A percentile compares a stretch with the other conserved stretches of the same genome.
Evolutionary conservation across 2,888 invertebrate genomes (phyloP).

Genomic region (Zaprionus obscuricornis): DNA sequence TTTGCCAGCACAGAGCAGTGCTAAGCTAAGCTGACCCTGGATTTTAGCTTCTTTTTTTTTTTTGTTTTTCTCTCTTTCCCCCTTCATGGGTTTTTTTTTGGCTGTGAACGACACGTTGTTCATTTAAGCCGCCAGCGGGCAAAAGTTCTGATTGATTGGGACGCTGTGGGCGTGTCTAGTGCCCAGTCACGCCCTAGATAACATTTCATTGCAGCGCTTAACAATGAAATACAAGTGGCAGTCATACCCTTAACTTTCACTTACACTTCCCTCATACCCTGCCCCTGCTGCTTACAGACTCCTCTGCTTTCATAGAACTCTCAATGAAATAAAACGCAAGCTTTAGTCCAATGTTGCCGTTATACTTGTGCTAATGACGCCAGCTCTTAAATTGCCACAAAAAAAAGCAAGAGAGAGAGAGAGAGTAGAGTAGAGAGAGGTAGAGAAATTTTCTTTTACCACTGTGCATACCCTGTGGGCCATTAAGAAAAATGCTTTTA

Average conservation of each 20-base stretch:
- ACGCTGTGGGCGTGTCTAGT: slow-evolving; percentile 24
- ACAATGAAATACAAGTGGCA: slow-evolving; percentile 24
- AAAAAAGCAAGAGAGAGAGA: background rate
- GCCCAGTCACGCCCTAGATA: slow-evolving; percentile 31
- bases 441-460: too few relatives aligned
- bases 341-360: slow-evolving; percentile 1
- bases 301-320: too few relatives aligned
- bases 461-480: too few relatives aligned
- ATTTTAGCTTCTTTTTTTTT: slow-evolving; percentile 8
- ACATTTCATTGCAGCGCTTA: slow-evolving; percentile 33
- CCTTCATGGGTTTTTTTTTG: too few relatives aligned
- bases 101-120: slow-evolving; percentile 40
- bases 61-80: too few relatives aligned
- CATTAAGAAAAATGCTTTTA: too few relatives aligned
- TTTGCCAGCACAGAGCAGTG: slow-evolving; percentile 26
- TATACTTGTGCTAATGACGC: slow-evolving; percentile 48
- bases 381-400: background rate
- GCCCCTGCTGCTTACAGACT: too few relatives aligned
- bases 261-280: too few relatives aligned
- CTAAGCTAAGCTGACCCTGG: slow-evolving; percentile 13
- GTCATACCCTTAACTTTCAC: too few relatives aligned
- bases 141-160: slow-evolving; percentile 55
- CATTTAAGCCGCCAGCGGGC: slow-evolving; percentile 47
- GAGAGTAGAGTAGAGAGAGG: too few relatives aligned
- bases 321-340: slow-evolving; percentile 18